Evolutionary conservation across 2,113 vertebrate species (phyloP).

Genomic region (Pagrus major): DNA sequence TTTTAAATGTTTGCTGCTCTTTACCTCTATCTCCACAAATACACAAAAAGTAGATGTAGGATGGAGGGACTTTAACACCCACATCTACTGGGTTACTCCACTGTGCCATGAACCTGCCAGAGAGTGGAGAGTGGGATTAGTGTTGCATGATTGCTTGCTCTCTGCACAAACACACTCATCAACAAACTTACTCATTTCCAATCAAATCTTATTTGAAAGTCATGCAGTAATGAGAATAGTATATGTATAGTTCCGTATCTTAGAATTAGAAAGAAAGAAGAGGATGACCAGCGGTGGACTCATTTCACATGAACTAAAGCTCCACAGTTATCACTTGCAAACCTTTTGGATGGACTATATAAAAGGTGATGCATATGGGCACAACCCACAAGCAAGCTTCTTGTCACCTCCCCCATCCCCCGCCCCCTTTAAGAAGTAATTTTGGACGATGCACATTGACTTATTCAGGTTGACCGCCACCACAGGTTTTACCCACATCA

Average conservation of each 20-base stretch:
- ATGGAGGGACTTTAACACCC: background rate
- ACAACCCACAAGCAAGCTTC: no score
- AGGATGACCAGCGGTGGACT: no score
- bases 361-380: background rate
- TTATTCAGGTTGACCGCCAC: background rate
- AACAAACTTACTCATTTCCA: constrained; percentile 13
- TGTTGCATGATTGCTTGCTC: constrained; percentile 33
- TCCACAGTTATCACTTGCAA: background rate
- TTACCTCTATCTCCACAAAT: background rate
- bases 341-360: background rate
- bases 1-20: background rate
- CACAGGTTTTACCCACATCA: constrained; percentile 21
- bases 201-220: constrained; percentile 41
- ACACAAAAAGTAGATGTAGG: background rate
- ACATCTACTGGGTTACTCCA: background rate
- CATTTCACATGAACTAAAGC: background rate
- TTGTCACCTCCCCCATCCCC: no score
- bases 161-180: constrained; percentile 20
- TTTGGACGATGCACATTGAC: constrained; percentile 16
- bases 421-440: no score
- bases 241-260: background rate
- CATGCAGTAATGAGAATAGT: constrained; percentile 8
- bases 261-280: background rate
- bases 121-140: constrained; percentile 48
- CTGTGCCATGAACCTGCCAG: constrained; percentile 24